Evolutionary conservation across 2,797 vertebrate genomes (phyloP), one percentile per base, ranked within the genome.

Genomic region (Schizopygopsis pylzovi): DNA sequence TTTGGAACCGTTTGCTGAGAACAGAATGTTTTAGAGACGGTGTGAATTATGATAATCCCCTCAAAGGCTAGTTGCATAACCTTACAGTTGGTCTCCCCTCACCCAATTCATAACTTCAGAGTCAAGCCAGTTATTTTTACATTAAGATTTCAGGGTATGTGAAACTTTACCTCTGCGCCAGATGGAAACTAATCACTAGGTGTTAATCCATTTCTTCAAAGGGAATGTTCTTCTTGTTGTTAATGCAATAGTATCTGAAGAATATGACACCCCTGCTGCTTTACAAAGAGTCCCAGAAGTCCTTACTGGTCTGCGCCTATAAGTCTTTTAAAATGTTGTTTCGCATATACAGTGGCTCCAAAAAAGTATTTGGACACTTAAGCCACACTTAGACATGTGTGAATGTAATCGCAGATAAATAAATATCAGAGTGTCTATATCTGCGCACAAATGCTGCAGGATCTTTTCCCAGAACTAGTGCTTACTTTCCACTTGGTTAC

Each of bases 81-180:
- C 37, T 43, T 25, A 41, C 81, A 72, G 68, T 67, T n/a, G 15
- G 79, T 85, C 84, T 85, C 81, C 76, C 54, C 72, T 71, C 39
- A 47, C 65, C 45, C 84, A 82, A 89, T 91, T 93, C 93, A 94
- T 95, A 95, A 92, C 95, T 95, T 88, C 80, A 91, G 92, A 93
- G 93, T 95, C 95, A 93, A 83, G 15, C 83, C 82, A 90, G 93
- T 93, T 96, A 96, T 96, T 96, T 96, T 93, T 95, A 94, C 91
- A 82, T 61, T 52, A 43, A 88, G 90, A 92, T 91, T 89, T 91
- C 86, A 43, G 87, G 90, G 92, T 89, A 96, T 95, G 94, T 94
- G 96, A 95, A 96, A 96, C 91, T 86, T 82, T 93, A 95, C 90
- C 93, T 91, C 43, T 11, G 49, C 87, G 90, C 93, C 95, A 95